Conservation (phyloP, 2,888 invertebrate genomes). For the Acanthococcus lagerstroemiae region DNA sequence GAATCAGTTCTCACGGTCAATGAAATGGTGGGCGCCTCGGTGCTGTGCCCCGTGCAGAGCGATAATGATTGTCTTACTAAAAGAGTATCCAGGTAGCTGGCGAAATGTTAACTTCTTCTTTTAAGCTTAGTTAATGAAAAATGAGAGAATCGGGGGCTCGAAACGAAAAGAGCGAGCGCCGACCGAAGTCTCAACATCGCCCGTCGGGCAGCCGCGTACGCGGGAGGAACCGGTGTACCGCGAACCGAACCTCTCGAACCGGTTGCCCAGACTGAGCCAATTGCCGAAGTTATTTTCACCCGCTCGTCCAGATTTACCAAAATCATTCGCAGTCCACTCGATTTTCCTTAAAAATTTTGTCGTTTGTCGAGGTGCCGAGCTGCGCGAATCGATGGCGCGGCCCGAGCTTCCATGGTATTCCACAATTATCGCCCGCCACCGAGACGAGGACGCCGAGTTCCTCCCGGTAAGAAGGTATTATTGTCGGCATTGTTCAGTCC, state of each 20-base stretch:
- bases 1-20: conserved; percentile 30
- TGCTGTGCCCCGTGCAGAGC: conserved; percentile 30
- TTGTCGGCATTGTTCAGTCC: conserved; percentile 23
- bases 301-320: too few relatives aligned
- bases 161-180: background rate
- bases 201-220: background rate
- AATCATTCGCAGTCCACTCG: too few relatives aligned
- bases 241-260: too few relatives aligned
- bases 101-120: conserved; percentile 28
- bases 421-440: background rate
- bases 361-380: too few relatives aligned
- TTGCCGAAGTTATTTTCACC: too few relatives aligned
- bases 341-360: too few relatives aligned
- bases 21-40: conserved; percentile 30
- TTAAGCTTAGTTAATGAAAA: conserved; percentile 24
- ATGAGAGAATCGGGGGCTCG: conserved; percentile 5
- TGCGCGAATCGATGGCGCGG: too few relatives aligned
- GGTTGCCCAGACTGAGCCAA: too few relatives aligned
- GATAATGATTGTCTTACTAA: conserved; percentile 29
- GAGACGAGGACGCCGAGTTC: conserved; percentile 5
- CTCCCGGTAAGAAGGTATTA: conserved; percentile 26
- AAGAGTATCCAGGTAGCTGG: conserved; percentile 30
- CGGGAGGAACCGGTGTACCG: too few relatives aligned
- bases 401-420: too few relatives aligned
- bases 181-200: background rate